Evolutionary conservation across 2,888 invertebrate genomes (phyloP), one percentile per base, ranked within the genome.

Genomic region (Globia sparganii): DNA sequence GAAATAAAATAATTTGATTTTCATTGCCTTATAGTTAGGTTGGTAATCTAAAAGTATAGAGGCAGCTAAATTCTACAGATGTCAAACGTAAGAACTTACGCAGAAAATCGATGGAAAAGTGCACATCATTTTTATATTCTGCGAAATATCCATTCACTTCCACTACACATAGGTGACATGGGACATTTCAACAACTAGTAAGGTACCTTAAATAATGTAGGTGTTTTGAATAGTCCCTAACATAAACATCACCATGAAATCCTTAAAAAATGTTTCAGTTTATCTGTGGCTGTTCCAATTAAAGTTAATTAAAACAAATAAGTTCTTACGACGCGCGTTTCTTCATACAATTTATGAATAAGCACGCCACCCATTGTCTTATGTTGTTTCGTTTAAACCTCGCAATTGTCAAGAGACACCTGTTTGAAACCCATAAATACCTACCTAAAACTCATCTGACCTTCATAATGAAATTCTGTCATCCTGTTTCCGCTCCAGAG

Each of bases 401-500:
- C 4, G 4, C 11, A 34, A 78, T 70, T 49, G 61, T 58, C 81
- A 62, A 65, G 61, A 11, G 46, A 61, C 31, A 31, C 53, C 46
- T 61, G 56, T 62, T 68, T 75, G 56, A 58, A 61, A 58, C 64
- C 25, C 40, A 25, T 31, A 65, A n/a, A 62, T 64, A 59, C 61
- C 68, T 71, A 77, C 59, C n/a, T 40, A 6, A 59, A 56, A 37
- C 59, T 77, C 70, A 70, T 74, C 37, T 28, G 40, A 43, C 28
- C 34, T 58, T 15, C 43, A 25, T 59, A 46, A 46, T 76, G 28
- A 49, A 81, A 72, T 77, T 56, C 65, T 49, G 53, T 53, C 72
- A 34, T 68, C 70, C 72, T n/a, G 58, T 72, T 81, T 75, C 62
- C 58, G 25, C 65, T 66, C 64, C 62, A 78, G n/a, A 31, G 43